Base-by-base conservation (phyloP, 2,797 vertebrate genomes). In the Melanotaenia nigrans region DNA sequence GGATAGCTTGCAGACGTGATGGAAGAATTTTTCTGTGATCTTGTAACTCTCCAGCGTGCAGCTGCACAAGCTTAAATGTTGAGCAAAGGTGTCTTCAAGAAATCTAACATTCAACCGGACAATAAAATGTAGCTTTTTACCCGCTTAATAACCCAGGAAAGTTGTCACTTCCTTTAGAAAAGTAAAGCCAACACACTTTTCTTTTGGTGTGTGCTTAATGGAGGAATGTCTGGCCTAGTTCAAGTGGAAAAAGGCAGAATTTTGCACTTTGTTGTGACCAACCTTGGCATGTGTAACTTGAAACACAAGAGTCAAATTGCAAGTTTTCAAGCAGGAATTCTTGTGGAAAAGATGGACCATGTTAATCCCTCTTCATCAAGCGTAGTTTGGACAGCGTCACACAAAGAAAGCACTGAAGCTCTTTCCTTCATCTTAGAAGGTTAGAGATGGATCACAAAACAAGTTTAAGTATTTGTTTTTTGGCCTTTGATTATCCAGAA, bases 161-260 rank as follows among this genome's bases (percentile, higher is more conserved):
- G 47, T 49, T 47, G 45, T 7, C 20, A 20, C 42, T 9, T 25
- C 11, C n/a, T 38, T 25, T 42, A 0, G 11, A 49, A 62, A 33
- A 33, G 32, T 40, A 3, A 7, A 47, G 20, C 20, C 45, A 47
- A 10, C 20, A 47, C 6, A 10, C 9, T 12, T 49, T 49, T 22
- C n/a, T 22, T 22, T 3, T 22, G 47, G 47, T 22, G 55, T 67
- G 66, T 63, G 68, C 24, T 53, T 18, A 18, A 65, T 77, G 51
- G n/a, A 70, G 68, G 75, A 85, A 82, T 82, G 65, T 78, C 76
- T 87, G 77, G 63, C 68, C 75, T 79, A 71, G 88, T 89, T 90
- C 85, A 87, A 77, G 79, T 88, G 78, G 78, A 84, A 90, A 85
- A 87, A 82, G 53, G 30, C 65, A 80, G 78, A 89, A 89, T 90